These are phyloP conservation scores for Conus canariensis DNA, from an alignment of 2,888 invertebrate genomes.

Conservation along the genomic window DNA sequence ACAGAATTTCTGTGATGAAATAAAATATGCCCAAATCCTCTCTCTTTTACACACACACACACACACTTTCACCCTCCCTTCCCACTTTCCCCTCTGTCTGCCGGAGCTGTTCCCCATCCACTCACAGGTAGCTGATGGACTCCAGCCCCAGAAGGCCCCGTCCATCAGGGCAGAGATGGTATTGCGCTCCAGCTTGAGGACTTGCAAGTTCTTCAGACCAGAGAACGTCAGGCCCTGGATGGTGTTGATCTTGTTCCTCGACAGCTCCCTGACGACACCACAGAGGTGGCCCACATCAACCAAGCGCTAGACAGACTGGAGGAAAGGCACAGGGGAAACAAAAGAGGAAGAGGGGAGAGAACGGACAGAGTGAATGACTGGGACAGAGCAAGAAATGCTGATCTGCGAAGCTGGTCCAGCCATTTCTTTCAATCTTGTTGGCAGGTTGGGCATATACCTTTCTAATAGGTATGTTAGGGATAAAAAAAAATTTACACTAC, in stretches of 20 bases:
- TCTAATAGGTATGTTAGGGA: too few species aligned
- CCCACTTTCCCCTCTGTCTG: neutral
- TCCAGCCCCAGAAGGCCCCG: constrained; percentile 93
- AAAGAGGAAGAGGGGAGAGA: neutral
- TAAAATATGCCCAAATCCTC: too few species aligned
- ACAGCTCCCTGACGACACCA: constrained; percentile 84
- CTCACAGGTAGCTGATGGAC: constrained; percentile 83
- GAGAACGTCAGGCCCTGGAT: constrained; percentile 91
- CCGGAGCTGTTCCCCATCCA: constrained; percentile 46
- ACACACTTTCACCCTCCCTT: neutral
- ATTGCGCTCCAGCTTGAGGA: constrained; percentile 89
- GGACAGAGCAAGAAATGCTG: neutral
- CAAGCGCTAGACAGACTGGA: neutral
- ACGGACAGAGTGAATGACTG: neutral
- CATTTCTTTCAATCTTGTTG: too few species aligned
- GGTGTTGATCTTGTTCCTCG: constrained; percentile 88
- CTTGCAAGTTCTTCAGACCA: constrained; percentile 86
- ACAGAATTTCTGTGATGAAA: too few species aligned
- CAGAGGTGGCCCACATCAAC: neutral
- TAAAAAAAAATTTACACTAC: too few species aligned
- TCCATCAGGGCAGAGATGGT: constrained; percentile 88
- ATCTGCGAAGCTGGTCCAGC: too few species aligned
- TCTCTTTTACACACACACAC: too few species aligned
- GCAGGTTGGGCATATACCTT: too few species aligned
- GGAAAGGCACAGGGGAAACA: neutral